Base-by-base conservation (phyloP, 1,140 invertebrate genomes). In the Olivierus martensii region DNA sequence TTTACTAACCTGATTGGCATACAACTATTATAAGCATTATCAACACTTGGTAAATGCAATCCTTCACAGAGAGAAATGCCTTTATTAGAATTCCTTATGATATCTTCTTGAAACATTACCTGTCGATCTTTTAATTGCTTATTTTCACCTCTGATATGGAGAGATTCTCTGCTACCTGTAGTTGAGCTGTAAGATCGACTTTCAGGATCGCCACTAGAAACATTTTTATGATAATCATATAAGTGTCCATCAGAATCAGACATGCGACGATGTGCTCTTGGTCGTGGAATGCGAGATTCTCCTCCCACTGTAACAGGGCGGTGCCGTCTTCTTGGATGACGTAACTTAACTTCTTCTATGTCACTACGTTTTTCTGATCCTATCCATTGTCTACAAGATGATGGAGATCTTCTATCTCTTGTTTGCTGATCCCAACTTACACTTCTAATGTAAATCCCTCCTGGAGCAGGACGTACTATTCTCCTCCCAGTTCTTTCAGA, bases 361-460 rank as follows among this genome's bases (percentile, higher is more conserved):
- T 19, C 12, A 17, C 44, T 46, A 15, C 2, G 21, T n/a, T 21
- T 46, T 46, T 18, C n/a, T 2, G 3, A 19, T 14, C 19, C 44
- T 46, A 17, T 21, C 44, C 12, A 17, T 22, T 22, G 15, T 19
- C 14, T 17, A 9, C 28, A 28, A 2, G 41, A 43, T 5, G 17
- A 18, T 2, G 48, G 54, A 2, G 54, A 51, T 3, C 46, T 17
- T 34, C 49, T 46, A 10, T 53, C 48, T 14, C 50, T 38, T 3
- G 48, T 38, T 28, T 56, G 50, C 37, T 50, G 49, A 22, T 57
- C 55, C 55, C 55, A 57, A n/a, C 57, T 58, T 21, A 55, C 53
- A 37, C 57, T 58, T 7, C 55, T 39, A 3, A 37, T 50, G 48
- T 53, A 57, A 18, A 52, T 36, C 15, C 51, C 56, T n/a, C 55